phyloP scores from a whole-genome alignment of 1,140 invertebrate species.

The Paralvinella palmiformis region DNA sequence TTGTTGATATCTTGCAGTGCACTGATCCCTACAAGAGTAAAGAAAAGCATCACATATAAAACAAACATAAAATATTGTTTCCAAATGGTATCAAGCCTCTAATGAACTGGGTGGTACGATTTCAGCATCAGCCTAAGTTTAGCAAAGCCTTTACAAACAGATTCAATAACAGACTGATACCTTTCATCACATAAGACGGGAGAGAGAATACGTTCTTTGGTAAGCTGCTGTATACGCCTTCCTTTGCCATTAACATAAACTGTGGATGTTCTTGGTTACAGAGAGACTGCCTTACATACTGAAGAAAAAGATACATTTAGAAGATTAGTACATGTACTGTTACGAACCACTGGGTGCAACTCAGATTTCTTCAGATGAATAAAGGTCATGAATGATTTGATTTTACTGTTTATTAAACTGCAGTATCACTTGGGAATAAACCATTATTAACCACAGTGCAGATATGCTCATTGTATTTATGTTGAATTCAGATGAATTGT shows the following conservation, averaged over 20 bases:
- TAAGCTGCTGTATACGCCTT: conserved; percentile 48
- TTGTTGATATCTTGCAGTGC: conserved; percentile 40
- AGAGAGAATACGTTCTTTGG: conserved; percentile 45
- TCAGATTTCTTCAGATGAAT: no score
- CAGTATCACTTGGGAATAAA: no score
- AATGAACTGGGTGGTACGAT: no score
- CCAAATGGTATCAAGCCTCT: no score
- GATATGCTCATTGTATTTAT: no score
- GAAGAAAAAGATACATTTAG: conserved; percentile 23
- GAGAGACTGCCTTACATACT: conserved; percentile 55
- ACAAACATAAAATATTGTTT: no score
- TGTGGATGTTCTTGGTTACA: conserved; percentile 51
- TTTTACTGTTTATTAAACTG: no score
- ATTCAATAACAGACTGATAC: conserved; percentile 14
- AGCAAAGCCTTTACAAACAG: not conserved
- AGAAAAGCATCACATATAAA: no score
- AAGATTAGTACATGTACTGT: not conserved
- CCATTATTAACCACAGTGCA: no score
- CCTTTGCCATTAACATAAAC: conserved; percentile 53
- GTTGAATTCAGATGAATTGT: no score
- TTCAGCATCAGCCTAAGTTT: no score
- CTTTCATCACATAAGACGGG: conserved; percentile 51
- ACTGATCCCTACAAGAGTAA: conserved; percentile 12
- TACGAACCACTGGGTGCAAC: not conserved
- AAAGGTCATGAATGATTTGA: no score